Base-by-base conservation (phyloP, 2,888 invertebrate species). In the Rotaria socialis region DNA sequence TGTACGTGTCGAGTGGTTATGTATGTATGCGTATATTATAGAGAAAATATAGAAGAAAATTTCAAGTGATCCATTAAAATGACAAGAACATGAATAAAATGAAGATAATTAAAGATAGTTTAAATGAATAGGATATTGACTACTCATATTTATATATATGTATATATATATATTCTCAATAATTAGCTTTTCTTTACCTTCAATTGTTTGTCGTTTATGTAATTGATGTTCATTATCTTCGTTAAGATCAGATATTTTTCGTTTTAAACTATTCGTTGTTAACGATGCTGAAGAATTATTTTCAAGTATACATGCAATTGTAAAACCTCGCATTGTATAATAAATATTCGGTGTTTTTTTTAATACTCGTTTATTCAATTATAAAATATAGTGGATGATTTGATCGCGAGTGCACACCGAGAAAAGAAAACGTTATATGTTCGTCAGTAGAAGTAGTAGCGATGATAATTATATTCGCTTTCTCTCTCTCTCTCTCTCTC, bases 391-490 rank as follows among this genome's bases (percentile, higher is more conserved):
- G 67, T 67, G 41, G 67, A 67, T 67, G 67, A 67, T 67, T 67
- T 67, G 67, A 67, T 67, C 67, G 67, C 35, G 35, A 35, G 35
- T 41, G 67, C 67, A 67, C 67, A 67, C 67, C 67, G 67, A 67
- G 67, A 67, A 35, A 67, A 67, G 67, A 67, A 67, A 67, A 67
- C 67, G 67, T 67, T 67, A 27, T 67, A 67, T 67, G 67, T 67
- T 35, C 67, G 67, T 27, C 67, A 67, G 35, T 27, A 67, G 35
- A 67, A 67, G 67, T 67, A 19, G 35, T 27, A 67, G 67, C 35
- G 67, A 67, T 67, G 67, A 67, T 67, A 67, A 67, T 67, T 67
- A 67, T 67, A 35, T 67, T 67, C 67, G 67, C 27, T 35, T 67
- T 67, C 10, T 67, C 67, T 35, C 67, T 35, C 27, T 35, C 0